Conservation (phyloP, 2,113 vertebrate genomes). For the Gallinago jamesoni region DNA sequence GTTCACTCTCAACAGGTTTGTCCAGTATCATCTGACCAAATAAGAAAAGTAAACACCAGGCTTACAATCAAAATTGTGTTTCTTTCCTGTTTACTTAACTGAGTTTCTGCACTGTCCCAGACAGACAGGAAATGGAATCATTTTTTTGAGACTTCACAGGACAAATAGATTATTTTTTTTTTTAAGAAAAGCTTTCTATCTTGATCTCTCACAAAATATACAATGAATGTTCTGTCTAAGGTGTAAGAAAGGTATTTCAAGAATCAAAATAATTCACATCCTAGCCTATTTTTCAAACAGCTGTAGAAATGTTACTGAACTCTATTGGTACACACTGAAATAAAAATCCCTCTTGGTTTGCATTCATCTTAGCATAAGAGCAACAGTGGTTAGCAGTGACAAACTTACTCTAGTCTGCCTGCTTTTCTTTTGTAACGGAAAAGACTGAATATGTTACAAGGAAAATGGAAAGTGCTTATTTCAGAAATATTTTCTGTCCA, state of each 20-base stretch:
- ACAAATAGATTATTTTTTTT: not conserved
- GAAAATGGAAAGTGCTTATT: not conserved
- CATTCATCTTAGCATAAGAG: not conserved
- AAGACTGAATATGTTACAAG: not conserved
- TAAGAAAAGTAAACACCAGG: not conserved
- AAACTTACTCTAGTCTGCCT: not conserved
- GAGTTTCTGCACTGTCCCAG: not conserved
- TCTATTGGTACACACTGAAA: not conserved
- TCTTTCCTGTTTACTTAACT: not conserved
- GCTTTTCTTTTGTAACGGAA: not conserved
- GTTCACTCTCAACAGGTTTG: conserved; percentile 12
- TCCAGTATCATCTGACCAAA: conserved; percentile 8
- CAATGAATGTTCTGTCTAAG: not conserved
- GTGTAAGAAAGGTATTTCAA: conserved; percentile 9
- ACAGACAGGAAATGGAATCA: not conserved
- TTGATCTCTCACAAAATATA: not conserved
- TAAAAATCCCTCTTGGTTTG: not conserved
- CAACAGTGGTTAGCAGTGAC: not conserved
- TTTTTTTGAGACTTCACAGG: not conserved
- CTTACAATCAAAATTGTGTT: not conserved
- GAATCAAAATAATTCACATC: not conserved
- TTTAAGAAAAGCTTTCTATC: not conserved
- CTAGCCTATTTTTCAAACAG: not conserved
- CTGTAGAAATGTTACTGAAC: not conserved
- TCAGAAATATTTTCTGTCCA: not conserved